A percentile compares a stretch with the other conserved stretches of the same genome.
Conservation (phyloP, 2,113 vertebrate species). For the Stigmatopora nigra region DNA sequence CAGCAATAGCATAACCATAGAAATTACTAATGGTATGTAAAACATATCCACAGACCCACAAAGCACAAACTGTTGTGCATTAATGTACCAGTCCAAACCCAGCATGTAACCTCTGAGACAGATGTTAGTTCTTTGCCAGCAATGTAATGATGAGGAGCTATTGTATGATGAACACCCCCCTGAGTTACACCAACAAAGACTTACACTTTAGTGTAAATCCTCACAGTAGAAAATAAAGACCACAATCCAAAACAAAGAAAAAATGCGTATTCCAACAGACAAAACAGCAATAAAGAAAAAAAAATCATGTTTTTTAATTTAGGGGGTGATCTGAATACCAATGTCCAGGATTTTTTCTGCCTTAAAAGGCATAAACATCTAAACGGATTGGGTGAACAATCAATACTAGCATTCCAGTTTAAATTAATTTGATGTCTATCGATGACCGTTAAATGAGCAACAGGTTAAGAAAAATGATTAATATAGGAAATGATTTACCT, state of each 20-base stretch:
- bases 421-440: too few species aligned
- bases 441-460: background rate
- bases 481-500: constrained; percentile 69
- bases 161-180: background rate
- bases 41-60: too few species aligned
- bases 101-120: constrained; percentile 31
- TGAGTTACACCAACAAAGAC: background rate
- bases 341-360: too few species aligned
- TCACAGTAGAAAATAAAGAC: background rate
- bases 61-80: constrained; percentile 24
- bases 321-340: too few species aligned
- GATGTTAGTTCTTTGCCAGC: background rate
- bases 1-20: too few species aligned
- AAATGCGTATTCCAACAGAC: background rate
- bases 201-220: background rate
- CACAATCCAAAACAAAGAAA: background rate
- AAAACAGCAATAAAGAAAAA: background rate
- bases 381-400: too few species aligned
- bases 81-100: constrained; percentile 34
- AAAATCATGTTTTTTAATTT: too few species aligned
- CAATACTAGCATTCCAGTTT: too few species aligned
- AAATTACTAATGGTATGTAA: too few species aligned
- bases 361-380: too few species aligned
- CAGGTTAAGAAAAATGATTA: background rate
- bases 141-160: background rate